Evolutionary conservation across 2,888 invertebrate genomes (phyloP).

Genomic region (Gerris lacustris): DNA sequence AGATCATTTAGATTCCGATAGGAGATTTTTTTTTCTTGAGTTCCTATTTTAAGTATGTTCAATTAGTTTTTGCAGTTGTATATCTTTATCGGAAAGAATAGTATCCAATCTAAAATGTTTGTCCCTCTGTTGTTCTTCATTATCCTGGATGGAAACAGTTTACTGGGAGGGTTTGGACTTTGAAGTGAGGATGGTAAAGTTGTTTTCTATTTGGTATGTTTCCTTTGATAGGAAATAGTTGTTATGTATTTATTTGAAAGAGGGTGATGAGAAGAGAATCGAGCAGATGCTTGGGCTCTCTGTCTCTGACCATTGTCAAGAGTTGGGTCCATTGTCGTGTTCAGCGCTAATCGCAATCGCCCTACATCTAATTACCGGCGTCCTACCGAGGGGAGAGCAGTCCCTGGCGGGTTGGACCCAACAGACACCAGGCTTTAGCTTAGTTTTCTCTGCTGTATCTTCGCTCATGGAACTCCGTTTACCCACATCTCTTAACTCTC

Average conservation of each 20-base stretch:
- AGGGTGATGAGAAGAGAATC: not conserved
- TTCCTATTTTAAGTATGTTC: no score
- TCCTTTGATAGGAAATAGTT: not conserved
- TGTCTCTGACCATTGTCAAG: not conserved
- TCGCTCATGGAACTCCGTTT: no score
- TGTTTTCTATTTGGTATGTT: not conserved
- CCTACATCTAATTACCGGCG: not conserved
- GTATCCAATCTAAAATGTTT: not conserved
- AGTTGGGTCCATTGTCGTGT: not conserved
- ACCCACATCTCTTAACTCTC: no score
- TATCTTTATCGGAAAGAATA: not conserved
- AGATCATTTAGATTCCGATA: no score
- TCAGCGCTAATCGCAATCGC: not conserved
- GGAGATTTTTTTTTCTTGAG: no score
- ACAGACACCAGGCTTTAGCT: no score
- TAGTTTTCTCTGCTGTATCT: no score
- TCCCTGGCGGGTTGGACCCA: no score
- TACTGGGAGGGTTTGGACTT: not conserved
- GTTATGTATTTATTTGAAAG: conserved; percentile 1
- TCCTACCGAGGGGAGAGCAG: no score
- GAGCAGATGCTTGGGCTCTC: not conserved
- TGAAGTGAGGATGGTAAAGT: not conserved
- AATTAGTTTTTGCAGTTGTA: no score
- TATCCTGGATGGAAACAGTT: no score
- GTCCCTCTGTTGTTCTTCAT: no score